These are phyloP conservation scores for Abramis brama DNA, from an alignment of 2,113 vertebrate species.

Conservation along the genomic window DNA sequence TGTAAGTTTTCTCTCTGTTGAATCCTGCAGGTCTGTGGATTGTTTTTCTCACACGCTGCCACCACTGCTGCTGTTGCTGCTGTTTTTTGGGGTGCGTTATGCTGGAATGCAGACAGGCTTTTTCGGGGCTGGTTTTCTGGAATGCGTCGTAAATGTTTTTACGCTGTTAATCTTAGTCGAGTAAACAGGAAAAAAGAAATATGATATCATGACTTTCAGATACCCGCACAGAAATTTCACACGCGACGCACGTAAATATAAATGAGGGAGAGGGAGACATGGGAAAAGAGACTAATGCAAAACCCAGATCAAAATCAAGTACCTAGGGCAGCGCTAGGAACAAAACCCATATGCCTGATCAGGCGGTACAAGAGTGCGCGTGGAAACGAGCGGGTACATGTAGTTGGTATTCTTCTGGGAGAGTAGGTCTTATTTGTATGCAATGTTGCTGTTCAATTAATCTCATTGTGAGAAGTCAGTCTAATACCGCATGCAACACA, in stretches of 20 bases:
- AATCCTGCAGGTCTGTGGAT: slow-evolving; percentile 61
- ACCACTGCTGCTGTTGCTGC: slow-evolving; percentile 18
- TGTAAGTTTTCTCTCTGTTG: slow-evolving; percentile 60
- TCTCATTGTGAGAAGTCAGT: slow-evolving; percentile 41
- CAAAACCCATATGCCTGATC: slow-evolving; percentile 21
- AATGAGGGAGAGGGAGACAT: slow-evolving; percentile 58
- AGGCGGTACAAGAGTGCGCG: neutral
- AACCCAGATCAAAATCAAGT: slow-evolving; percentile 42
- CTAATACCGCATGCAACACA: slow-evolving; percentile 34
- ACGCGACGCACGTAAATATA: slow-evolving; percentile 48
- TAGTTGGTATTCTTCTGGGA: slow-evolving; percentile 65
- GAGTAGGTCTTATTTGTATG: slow-evolving; percentile 66
- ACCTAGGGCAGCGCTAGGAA: slow-evolving; percentile 47
- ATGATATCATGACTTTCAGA: slow-evolving; percentile 29
- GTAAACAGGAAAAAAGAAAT: slow-evolving; percentile 49
- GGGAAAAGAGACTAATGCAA: slow-evolving; percentile 48
- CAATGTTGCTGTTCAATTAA: slow-evolving; percentile 62
- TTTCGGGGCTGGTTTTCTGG: slow-evolving; percentile 64
- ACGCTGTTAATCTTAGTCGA: slow-evolving; percentile 59
- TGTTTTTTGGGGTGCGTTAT: slow-evolving; percentile 59
- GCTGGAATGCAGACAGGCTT: slow-evolving; percentile 62
- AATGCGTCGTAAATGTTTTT: slow-evolving; percentile 65
- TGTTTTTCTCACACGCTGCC: slow-evolving; percentile 63
- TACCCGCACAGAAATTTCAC: slow-evolving; percentile 45
- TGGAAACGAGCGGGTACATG: neutral